Conservation (phyloP, 2,797 vertebrate genomes). For the Monodelphis domestica region DNA sequence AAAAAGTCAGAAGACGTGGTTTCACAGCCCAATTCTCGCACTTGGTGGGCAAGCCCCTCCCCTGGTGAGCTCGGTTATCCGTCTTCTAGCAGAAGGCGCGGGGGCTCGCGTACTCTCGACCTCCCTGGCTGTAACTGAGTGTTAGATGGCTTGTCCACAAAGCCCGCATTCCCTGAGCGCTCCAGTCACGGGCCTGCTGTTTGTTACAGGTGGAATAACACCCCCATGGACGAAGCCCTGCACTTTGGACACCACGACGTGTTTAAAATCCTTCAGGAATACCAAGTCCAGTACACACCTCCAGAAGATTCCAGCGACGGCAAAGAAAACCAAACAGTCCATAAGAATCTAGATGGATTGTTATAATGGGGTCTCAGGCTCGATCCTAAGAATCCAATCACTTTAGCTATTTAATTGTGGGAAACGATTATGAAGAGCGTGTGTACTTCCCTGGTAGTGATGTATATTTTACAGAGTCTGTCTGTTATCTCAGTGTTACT, state of each 20-base stretch:
- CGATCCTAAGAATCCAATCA: constrained; percentile 78
- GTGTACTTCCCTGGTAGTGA: constrained; percentile 87
- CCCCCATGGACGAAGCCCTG: constrained; percentile 97
- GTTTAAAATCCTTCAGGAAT: constrained; percentile 96
- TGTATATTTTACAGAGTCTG: constrained; percentile 84
- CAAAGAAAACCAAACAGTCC: constrained; percentile 90
- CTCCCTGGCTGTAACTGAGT: background rate
- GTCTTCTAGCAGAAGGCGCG: background rate
- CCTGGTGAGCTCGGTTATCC: background rate
- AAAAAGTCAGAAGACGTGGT: background rate
- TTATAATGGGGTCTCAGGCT: constrained; percentile 84
- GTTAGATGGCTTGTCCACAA: background rate
- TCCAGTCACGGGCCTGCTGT: constrained; percentile 1
- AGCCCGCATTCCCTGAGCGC: background rate
- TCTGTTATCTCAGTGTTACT: constrained; percentile 87
- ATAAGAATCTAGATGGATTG: constrained; percentile 97
- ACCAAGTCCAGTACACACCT: constrained; percentile 94
- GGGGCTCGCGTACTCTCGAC: background rate
- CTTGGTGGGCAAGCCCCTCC: background rate
- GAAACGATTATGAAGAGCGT: constrained; percentile 83
- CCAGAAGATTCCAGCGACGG: constrained; percentile 82
- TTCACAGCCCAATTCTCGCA: background rate
- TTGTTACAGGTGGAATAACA: constrained; percentile 95
- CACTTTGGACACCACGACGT: constrained; percentile 99
- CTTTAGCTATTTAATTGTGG: constrained; percentile 84